Evolutionary conservation across 2,113 vertebrate genomes (phyloP), one percentile per base, ranked within the genome.

Genomic region (Notiomystis cincta): DNA sequence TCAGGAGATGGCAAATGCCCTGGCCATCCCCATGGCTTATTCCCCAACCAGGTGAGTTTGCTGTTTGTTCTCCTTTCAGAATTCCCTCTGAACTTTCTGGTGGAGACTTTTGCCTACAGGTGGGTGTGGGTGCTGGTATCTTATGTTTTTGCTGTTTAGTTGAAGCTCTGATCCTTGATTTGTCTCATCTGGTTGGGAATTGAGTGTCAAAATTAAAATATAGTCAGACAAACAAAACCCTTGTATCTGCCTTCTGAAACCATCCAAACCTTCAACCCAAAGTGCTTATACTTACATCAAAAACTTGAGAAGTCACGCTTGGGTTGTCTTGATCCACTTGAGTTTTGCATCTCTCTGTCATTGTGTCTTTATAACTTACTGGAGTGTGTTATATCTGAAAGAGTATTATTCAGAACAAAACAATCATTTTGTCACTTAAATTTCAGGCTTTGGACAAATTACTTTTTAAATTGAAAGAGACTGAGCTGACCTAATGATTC

Each of bases 151-250:
- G 15, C 16, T 81, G 13, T 61, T 50, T 33, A 40, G 1, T 24
- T 73, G 72, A 53, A n/a, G 38, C n/a, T 79, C 3, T 67, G 28
- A 66, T 27, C 15, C 23, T 89, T 54, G 23, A 69, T 21, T 23
- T 81, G 14, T 56, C 58, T 73, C 15, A n/a, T 42, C 21, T 30
- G 15, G 15, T 48, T 57, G 35, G 20, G 38, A 66, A 28, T 4
- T 54, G 11, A 44, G 3, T 31, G 48, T 51, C 3, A 30, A 45
- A 82, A 44, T 51, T 58, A 38, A 81, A 65, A 47, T 60, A 37
- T 0, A 48, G 14, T 56, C 5, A 42, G 54, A 24, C 30, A 71
- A 69, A 6, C 22, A 40, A 45, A 5, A 1, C 0, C 6, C 19
- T 6, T 40, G 3, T 37, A 37, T 57, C 53, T 90, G 37, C 11